Conservation (phyloP, 2,888 invertebrate species). For the Tiphia femorata region DNA sequence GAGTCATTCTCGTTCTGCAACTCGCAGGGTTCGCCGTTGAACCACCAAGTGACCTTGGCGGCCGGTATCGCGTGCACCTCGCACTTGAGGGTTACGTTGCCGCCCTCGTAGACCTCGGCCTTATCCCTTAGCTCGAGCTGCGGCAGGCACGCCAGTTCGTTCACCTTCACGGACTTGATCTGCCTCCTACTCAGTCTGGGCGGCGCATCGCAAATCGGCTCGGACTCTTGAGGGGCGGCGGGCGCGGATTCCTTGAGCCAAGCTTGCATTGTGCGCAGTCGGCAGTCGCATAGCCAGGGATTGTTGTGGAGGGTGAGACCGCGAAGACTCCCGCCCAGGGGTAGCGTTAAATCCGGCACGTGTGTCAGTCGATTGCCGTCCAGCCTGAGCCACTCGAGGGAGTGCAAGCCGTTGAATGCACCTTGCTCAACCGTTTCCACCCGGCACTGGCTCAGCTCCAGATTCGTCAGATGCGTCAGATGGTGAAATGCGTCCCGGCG, state of each 20-base stretch:
- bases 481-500: slow-evolving; percentile 81
- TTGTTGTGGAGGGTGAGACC: slow-evolving; percentile 88
- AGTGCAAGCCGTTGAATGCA: slow-evolving; percentile 85
- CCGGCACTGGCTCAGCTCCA: slow-evolving; percentile 87
- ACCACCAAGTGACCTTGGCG: slow-evolving; percentile 86
- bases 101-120: slow-evolving; percentile 83
- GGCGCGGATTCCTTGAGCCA: slow-evolving; percentile 80
- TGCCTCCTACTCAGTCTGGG: slow-evolving; percentile 76
- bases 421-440: slow-evolving; percentile 82
- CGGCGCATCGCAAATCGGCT: slow-evolving; percentile 83
- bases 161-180: slow-evolving; percentile 77
- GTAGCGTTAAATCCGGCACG: slow-evolving; percentile 68
- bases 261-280: slow-evolving; percentile 80
- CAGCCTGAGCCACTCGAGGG: slow-evolving; percentile 86
- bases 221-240: slow-evolving; percentile 82
- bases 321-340: slow-evolving; percentile 81
- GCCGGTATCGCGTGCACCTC: slow-evolving; percentile 85
- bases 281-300: slow-evolving; percentile 91
- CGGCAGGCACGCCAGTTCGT: slow-evolving; percentile 86
- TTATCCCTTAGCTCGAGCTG: slow-evolving; percentile 83
- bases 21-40: slow-evolving; percentile 79
- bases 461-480: slow-evolving; percentile 80
- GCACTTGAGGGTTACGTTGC: slow-evolving; percentile 85
- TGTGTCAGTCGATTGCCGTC: slow-evolving; percentile 85
- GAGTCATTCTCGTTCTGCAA: slow-evolving; percentile 77